Conservation (phyloP, 2,113 vertebrate species). For the Atrichornis clamosus region DNA sequence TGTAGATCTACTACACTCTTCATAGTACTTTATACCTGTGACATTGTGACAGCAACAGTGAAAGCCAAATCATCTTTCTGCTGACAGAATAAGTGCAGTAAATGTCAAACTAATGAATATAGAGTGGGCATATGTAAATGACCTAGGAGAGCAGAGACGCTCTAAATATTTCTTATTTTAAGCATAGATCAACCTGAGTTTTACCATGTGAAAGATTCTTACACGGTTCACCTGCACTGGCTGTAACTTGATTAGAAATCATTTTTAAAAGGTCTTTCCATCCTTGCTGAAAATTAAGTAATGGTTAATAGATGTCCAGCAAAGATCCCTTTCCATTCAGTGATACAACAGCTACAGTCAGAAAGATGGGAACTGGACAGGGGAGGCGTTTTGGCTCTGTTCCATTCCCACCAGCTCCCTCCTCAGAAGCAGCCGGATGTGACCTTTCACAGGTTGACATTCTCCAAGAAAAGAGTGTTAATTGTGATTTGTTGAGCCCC, state of each 20-base stretch:
- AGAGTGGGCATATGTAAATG: conserved; percentile 28
- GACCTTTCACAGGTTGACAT: not conserved
- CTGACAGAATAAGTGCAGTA: conserved; percentile 20
- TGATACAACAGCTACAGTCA: not conserved
- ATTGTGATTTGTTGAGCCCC: not conserved
- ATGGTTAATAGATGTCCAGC: not conserved
- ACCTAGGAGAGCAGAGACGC: not conserved
- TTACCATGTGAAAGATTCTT: not conserved
- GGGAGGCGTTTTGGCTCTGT: not conserved
- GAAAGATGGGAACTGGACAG: not conserved
- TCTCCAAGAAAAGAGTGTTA: not conserved
- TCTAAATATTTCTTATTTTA: not conserved
- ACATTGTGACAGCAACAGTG: not conserved
- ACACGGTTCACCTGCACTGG: not conserved
- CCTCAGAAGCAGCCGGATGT: not conserved
- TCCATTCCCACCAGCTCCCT: not conserved
- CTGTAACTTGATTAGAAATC: not conserved
- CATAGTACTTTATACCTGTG: not conserved
- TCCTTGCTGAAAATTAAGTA: not conserved
- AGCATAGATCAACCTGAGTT: not conserved
- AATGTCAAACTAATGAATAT: conserved; percentile 26
- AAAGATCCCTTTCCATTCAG: not conserved
- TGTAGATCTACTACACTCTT: not conserved
- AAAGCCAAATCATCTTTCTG: conserved; percentile 26
- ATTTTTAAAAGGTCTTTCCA: not conserved